A percentile compares a stretch with the other conserved stretches of the same genome.
These are phyloP conservation scores for Callaeas wilsoni DNA, from an alignment of 2,113 vertebrate genomes.

Conservation along the genomic window DNA sequence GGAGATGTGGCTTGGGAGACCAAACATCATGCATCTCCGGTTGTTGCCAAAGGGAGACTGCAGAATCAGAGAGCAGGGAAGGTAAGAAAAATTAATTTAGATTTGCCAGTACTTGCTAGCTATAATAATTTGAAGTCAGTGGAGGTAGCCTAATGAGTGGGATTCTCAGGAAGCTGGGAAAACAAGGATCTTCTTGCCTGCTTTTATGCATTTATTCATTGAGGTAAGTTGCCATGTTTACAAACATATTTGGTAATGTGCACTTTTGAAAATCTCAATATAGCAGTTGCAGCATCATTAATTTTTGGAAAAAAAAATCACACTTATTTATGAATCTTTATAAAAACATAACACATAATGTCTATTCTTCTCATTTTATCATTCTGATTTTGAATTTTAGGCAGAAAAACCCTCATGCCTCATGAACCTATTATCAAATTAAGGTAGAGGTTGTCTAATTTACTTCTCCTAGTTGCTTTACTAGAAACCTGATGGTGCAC, in stretches of 20 bases:
- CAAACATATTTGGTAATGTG: background rate
- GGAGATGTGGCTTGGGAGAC: background rate
- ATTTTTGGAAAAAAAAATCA: background rate
- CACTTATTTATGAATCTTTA: background rate
- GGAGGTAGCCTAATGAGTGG: background rate
- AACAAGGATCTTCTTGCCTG: background rate
- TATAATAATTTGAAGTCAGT: background rate
- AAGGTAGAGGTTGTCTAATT: background rate
- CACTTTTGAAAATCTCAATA: background rate
- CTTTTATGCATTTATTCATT: background rate
- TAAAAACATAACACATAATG: background rate
- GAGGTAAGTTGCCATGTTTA: background rate
- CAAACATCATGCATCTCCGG: background rate
- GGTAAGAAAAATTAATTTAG: background rate
- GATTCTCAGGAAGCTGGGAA: background rate
- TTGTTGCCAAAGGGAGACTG: background rate
- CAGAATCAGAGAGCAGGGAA: background rate
- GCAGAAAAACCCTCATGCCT: background rate
- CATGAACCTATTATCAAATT: background rate
- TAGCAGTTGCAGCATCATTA: background rate
- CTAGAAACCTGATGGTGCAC: background rate
- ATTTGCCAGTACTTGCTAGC: background rate
- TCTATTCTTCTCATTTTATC: background rate
- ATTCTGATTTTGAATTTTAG: background rate
- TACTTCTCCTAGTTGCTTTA: background rate